These are phyloP conservation scores for Branchipolynoe longqiensis DNA, from an alignment of 2,888 invertebrate genomes.

Conservation along the genomic window DNA sequence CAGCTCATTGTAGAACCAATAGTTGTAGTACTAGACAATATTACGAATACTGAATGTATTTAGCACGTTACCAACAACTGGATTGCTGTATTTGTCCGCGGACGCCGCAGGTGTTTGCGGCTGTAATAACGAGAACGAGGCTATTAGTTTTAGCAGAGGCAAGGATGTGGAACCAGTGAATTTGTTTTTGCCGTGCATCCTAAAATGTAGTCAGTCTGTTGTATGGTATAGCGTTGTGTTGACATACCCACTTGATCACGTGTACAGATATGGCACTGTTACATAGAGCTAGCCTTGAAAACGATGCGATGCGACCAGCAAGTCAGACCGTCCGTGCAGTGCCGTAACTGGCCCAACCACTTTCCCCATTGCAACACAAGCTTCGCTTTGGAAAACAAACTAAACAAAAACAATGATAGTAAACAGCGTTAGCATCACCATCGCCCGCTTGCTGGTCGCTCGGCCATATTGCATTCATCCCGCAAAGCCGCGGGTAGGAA, in stretches of 20 bases:
- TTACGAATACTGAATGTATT: slow-evolving; percentile 10
- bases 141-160: neutral
- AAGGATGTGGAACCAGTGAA: neutral
- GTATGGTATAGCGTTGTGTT: slow-evolving; percentile 40
- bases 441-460: neutral
- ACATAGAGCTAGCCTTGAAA: slow-evolving; percentile 34
- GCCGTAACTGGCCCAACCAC: neutral
- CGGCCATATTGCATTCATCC: too few relatives aligned
- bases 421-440: neutral
- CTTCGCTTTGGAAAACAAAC: too few relatives aligned
- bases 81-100: too few relatives aligned
- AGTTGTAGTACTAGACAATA: too few relatives aligned
- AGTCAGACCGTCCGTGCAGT: slow-evolving; percentile 19
- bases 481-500: too few relatives aligned
- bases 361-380: neutral
- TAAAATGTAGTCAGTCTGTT: slow-evolving; percentile 18
- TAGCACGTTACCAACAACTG: neutral
- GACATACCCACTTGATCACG: slow-evolving; percentile 45
- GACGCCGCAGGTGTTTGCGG: too few relatives aligned
- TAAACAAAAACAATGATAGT: slow-evolving; percentile 7
- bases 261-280: slow-evolving; percentile 40
- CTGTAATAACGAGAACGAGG: neutral
- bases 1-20: too few relatives aligned
- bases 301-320: neutral
- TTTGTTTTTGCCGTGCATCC: slow-evolving; percentile 31